These are phyloP conservation scores for Colletes gigas DNA, from an alignment of 1,140 invertebrate genomes.

Conservation along the genomic window DNA sequence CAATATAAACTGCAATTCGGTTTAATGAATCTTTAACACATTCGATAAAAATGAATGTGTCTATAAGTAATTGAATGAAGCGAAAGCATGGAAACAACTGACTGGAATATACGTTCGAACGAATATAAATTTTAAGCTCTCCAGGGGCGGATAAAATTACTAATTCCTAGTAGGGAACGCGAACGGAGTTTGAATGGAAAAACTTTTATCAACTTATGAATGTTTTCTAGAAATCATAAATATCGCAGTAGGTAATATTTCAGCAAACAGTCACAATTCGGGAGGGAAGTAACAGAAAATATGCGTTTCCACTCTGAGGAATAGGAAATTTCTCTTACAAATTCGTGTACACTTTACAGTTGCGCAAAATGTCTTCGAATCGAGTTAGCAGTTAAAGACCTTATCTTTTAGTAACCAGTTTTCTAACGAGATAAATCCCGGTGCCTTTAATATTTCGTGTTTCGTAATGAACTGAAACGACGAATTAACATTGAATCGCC, in stretches of 20 bases:
- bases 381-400: conserved; percentile 13
- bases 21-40: neutral
- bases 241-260: neutral
- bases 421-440: neutral
- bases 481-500: conserved; percentile 1
- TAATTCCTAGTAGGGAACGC: neutral
- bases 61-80: too few species aligned
- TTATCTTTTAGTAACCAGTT: neutral
- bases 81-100: neutral
- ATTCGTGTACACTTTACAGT: neutral
- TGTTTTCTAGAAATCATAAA: conserved; percentile 10
- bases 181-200: conserved; percentile 12
- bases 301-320: neutral
- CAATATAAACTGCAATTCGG: neutral
- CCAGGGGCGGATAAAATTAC: conserved; percentile 3
- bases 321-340: neutral
- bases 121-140: neutral
- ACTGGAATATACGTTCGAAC: neutral
- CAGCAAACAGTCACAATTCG: neutral
- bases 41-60: neutral
- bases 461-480: neutral
- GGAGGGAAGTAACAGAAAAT: neutral
- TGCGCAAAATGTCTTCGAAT: conserved; percentile 4
- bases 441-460: neutral
- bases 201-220: conserved; percentile 32